These are phyloP conservation scores for Hormiphora californensis DNA, from an alignment of 37 sponge, comb jelly and placozoan genomes.

Conservation along the genomic window DNA sequence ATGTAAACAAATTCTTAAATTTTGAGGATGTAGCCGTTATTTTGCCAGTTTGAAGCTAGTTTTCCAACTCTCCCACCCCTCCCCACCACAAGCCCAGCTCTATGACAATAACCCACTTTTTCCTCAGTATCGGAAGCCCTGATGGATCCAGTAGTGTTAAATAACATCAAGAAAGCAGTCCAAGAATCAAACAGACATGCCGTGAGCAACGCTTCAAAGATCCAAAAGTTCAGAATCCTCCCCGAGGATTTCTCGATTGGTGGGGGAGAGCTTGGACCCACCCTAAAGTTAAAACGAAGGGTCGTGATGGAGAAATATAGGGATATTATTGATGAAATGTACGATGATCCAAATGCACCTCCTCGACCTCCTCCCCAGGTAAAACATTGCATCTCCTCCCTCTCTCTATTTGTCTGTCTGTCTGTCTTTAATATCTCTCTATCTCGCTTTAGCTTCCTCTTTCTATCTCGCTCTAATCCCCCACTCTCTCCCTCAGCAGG, in stretches of 20 bases:
- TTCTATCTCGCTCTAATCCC: too few species aligned
- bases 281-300: slow-evolving; percentile 80
- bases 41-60: too few species aligned
- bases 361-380: background rate
- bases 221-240: slow-evolving; percentile 77
- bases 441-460: too few species aligned
- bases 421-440: too few species aligned
- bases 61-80: too few species aligned
- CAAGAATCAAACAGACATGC: slow-evolving; percentile 62
- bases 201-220: slow-evolving; percentile 55
- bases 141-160: slow-evolving; percentile 61
- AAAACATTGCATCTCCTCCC: too few species aligned
- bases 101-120: too few species aligned
- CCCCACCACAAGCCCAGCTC: too few species aligned
- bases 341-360: slow-evolving; percentile 42
- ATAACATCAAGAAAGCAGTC: slow-evolving; percentile 72
- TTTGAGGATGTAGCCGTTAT: too few species aligned
- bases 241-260: slow-evolving; percentile 70
- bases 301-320: slow-evolving; percentile 72
- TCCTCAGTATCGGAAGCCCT: slow-evolving; percentile 63
- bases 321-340: slow-evolving; percentile 69
- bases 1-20: too few species aligned
- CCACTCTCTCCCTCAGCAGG: too few species aligned
- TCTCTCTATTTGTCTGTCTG: too few species aligned
- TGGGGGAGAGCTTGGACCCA: slow-evolving; percentile 75